Evolutionary conservation across 2,888 invertebrate species (phyloP).

Genomic region (Volucella inflata): DNA sequence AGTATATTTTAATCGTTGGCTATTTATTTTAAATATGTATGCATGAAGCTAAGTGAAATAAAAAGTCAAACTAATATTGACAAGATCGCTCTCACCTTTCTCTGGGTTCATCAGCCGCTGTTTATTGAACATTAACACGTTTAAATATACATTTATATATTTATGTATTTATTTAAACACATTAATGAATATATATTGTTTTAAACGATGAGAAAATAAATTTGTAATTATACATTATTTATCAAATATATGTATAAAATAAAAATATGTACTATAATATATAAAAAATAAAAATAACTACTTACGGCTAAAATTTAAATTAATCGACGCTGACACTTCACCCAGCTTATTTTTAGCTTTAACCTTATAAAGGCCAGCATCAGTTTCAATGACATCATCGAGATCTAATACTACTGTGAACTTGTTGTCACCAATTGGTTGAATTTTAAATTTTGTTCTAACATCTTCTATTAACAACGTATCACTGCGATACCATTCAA

Average conservation of each 20-base stretch:
- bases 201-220: slow-evolving; percentile 70
- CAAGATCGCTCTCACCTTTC: slow-evolving; percentile 90
- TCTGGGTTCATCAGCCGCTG: slow-evolving; percentile 97
- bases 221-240: slow-evolving; percentile 31
- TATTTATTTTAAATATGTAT: slow-evolving; percentile 11
- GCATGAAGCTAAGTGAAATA: slow-evolving; percentile 18
- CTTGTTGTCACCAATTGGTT: slow-evolving; percentile 92
- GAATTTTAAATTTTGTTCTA: slow-evolving; percentile 94
- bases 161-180: slow-evolving; percentile 20
- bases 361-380: slow-evolving; percentile 98
- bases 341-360: slow-evolving; percentile 98
- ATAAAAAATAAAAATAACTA: slow-evolving; percentile 80
- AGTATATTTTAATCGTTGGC: background rate
- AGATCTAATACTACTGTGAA: slow-evolving; percentile 96
- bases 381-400: slow-evolving; percentile 97
- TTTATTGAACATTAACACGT: slow-evolving; percentile 79
- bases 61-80: slow-evolving; percentile 27
- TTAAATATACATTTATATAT: slow-evolving; percentile 20
- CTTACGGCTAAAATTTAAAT: slow-evolving; percentile 99
- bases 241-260: slow-evolving; percentile 19
- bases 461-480: slow-evolving; percentile 92
- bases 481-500: slow-evolving; percentile 96
- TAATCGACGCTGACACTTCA: slow-evolving; percentile 98
- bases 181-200: slow-evolving; percentile 42
- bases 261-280: slow-evolving; percentile 6